These are phyloP conservation scores for Athene noctua DNA, from an alignment of 2,113 vertebrate species.

Conservation along the genomic window DNA sequence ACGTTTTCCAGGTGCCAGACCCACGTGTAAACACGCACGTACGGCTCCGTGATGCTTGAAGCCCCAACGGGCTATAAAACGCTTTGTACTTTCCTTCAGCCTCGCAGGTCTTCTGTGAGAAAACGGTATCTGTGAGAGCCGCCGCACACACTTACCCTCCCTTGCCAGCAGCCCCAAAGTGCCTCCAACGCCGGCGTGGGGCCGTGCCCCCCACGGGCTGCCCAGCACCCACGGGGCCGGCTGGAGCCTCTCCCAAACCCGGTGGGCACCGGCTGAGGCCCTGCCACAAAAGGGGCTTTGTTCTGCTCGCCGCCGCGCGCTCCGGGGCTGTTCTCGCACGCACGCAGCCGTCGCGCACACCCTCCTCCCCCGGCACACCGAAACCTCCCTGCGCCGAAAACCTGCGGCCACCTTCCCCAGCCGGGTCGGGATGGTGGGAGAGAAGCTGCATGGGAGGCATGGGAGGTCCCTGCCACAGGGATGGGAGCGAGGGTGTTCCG, in stretches of 20 bases:
- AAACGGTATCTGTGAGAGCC: not conserved
- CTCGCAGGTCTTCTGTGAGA: not conserved
- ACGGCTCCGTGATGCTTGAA: accelerated
- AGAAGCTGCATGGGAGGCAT: accelerated
- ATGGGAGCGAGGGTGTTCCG: accelerated
- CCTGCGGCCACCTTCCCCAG: not conserved
- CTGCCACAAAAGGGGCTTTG: not conserved
- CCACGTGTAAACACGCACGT: too few species aligned
- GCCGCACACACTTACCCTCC: too few species aligned
- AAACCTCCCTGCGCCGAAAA: not conserved
- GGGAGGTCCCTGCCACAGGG: not conserved
- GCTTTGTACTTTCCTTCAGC: not conserved
- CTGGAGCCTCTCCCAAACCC: not conserved
- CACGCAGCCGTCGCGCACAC: accelerated
- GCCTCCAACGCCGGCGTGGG: accelerated
- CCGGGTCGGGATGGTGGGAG: not conserved
- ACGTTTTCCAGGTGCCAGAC: not conserved
- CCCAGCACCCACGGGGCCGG: not conserved
- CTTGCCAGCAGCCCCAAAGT: too few species aligned
- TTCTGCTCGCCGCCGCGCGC: accelerated
- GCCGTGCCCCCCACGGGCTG: not conserved
- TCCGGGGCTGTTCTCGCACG: not conserved
- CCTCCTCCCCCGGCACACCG: not conserved
- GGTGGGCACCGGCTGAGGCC: not conserved
- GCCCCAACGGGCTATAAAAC: not conserved